Conservation (phyloP, 2,888 invertebrate genomes). For the Sericinus montela region DNA sequence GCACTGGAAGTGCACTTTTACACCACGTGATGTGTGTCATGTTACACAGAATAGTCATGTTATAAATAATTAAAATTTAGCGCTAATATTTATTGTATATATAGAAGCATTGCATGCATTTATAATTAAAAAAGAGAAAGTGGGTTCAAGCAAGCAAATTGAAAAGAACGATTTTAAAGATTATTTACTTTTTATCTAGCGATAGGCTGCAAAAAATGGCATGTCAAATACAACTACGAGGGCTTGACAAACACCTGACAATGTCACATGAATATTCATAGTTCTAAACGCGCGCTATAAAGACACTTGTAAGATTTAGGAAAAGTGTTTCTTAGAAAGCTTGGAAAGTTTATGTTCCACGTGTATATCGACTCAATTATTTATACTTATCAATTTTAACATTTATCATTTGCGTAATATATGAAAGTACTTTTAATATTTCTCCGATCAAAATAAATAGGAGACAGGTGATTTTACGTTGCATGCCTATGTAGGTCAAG, state of each 20-base stretch:
- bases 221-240: constrained; percentile 18
- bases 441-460: neutral
- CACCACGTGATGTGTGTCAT: too few relatives aligned
- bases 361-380: constrained; percentile 2
- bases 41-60: too few relatives aligned
- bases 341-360: constrained; percentile 29
- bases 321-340: constrained; percentile 35
- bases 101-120: too few relatives aligned
- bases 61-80: too few relatives aligned
- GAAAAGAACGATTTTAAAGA: neutral
- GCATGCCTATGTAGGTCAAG: constrained; percentile 9
- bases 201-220: neutral
- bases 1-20: too few relatives aligned
- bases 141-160: neutral
- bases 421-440: neutral
- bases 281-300: constrained; percentile 20
- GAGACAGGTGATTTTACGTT: neutral
- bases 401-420: neutral
- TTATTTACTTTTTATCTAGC: neutral
- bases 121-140: neutral
- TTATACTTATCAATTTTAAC: constrained; percentile 1
- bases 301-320: constrained; percentile 18
- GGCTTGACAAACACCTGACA: constrained; percentile 34
- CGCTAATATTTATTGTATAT: too few relatives aligned
- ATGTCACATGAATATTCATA: constrained; percentile 39